Percentiles rank a stretch among this genome's conserved stretches.
Conservation (phyloP, 2,888 invertebrate genomes). For the Biston stratarius region DNA sequence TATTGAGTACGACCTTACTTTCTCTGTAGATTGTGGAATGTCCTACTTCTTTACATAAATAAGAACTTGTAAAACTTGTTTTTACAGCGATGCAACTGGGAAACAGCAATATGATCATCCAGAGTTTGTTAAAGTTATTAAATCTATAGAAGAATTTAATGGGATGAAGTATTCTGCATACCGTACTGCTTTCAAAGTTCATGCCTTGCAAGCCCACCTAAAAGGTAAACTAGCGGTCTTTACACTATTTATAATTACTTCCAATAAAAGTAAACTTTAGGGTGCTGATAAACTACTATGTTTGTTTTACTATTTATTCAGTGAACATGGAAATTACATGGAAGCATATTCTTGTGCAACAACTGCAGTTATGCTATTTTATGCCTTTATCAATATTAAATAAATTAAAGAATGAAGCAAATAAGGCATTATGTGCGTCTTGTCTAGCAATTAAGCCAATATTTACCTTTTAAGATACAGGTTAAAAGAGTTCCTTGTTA, state of each 20-base stretch:
- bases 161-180: conserved; percentile 92
- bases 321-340: too few species aligned
- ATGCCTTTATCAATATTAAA: too few species aligned
- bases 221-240: conserved; percentile 80
- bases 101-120: conserved; percentile 87
- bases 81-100: conserved; percentile 78
- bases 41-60: conserved; percentile 12
- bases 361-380: too few species aligned
- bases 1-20: conserved; percentile 82
- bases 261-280: too few species aligned
- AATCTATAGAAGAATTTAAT: conserved; percentile 88
- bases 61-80: conserved; percentile 17
- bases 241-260: neutral
- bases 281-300: too few species aligned
- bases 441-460: too few species aligned
- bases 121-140: conserved; percentile 85
- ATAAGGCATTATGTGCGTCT: too few species aligned
- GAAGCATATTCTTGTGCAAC: too few species aligned
- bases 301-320: too few species aligned
- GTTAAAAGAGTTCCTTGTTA: too few species aligned
- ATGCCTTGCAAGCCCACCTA: conserved; percentile 78
- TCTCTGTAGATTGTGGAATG: conserved; percentile 48
- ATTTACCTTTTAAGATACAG: too few species aligned
- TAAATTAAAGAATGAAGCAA: too few species aligned
- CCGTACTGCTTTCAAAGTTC: conserved; percentile 90